Conservation (phyloP, 2,113 vertebrate genomes). For the Archilochus colubris region DNA sequence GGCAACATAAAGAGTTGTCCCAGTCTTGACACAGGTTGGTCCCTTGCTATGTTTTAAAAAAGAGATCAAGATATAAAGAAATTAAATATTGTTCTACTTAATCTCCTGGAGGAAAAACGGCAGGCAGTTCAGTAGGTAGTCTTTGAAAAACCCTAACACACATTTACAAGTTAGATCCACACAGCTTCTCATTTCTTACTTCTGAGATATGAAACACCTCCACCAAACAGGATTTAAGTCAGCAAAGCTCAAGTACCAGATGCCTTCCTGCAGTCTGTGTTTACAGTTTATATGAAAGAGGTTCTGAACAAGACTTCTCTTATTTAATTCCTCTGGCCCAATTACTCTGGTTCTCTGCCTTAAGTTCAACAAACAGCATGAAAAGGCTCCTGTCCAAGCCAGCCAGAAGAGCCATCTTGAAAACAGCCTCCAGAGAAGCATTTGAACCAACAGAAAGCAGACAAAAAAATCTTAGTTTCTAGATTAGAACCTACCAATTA, state of each 20-base stretch:
- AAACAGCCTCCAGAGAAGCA: neutral
- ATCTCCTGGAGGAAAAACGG: neutral
- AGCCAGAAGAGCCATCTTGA: neutral
- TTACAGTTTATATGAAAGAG: neutral
- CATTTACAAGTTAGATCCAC: neutral
- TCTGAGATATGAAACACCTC: neutral
- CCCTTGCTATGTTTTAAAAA: neutral
- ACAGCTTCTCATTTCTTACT: neutral
- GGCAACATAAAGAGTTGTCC: fast-evolving
- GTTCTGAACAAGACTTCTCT: neutral
- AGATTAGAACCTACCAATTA: neutral
- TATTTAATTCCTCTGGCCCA: neutral
- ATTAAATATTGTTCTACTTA: neutral
- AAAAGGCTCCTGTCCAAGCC: neutral
- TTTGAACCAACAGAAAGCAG: fast-evolving
- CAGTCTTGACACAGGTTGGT: neutral
- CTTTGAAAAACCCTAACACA: neutral
- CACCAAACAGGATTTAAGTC: neutral
- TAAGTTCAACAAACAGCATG: neutral
- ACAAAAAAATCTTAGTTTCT: neutral
- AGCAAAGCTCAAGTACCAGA: neutral
- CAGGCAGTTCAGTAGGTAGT: neutral
- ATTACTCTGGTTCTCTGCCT: neutral
- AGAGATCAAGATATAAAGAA: fast-evolving
- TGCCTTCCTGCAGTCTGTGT: neutral